Percentiles rank a stretch among this genome's conserved stretches.
Conservation (phyloP, 1,140 invertebrate genomes). For the Bacillus rossius region DNA sequence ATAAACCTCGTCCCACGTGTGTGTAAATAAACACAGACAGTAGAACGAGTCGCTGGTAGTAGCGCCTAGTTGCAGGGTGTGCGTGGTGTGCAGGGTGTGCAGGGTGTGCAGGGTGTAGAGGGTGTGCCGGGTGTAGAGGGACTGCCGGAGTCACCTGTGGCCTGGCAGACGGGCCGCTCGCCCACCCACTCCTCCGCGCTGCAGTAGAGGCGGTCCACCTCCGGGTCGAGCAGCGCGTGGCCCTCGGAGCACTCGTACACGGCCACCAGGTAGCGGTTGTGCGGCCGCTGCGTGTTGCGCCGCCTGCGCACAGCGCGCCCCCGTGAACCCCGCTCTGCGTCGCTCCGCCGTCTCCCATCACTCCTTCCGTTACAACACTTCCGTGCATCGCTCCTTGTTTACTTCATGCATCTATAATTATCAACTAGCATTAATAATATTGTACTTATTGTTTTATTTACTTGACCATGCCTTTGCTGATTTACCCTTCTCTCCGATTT, state of each 20-base stretch:
- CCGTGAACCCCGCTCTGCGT: neutral
- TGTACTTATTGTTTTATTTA: neutral
- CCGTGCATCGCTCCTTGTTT: too few relatives aligned
- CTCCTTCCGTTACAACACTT: too few relatives aligned
- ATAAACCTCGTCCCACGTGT: too few relatives aligned
- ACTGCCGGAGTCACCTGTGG: neutral
- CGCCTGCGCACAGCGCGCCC: neutral
- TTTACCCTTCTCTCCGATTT: neutral
- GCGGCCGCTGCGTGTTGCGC: neutral
- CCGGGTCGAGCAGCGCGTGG: neutral
- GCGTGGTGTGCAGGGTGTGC: too few relatives aligned
- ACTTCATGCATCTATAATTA: neutral
- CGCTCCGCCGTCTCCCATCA: neutral
- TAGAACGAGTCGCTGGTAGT: neutral
- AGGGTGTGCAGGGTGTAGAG: neutral
- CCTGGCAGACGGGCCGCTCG: neutral
- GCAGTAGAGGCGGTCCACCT: constrained; percentile 6
- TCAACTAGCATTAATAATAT: neutral
- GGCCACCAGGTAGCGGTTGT: constrained; percentile 9
- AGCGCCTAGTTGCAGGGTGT: neutral
- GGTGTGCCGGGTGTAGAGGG: neutral
- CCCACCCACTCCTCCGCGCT: constrained; percentile 1
- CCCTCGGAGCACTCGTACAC: constrained; percentile 5
- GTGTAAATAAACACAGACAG: neutral
- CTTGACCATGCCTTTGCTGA: neutral